Percentiles rank a stretch among this genome's conserved stretches.
These are phyloP conservation scores for Micropoecilia bifurca DNA, from an alignment of 2,797 vertebrate genomes.

Conservation along the genomic window DNA sequence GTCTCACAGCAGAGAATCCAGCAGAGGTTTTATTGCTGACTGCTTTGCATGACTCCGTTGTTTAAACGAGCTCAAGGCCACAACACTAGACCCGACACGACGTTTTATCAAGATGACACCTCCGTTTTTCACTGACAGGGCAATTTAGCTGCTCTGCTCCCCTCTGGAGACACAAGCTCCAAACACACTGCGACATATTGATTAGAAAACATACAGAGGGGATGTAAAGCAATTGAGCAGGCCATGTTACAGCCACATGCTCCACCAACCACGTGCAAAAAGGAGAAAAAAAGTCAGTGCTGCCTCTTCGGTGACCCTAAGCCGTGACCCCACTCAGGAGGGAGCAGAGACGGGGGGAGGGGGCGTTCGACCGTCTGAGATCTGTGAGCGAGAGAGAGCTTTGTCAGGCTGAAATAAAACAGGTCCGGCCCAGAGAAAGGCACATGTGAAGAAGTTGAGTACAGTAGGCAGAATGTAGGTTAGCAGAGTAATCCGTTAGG, in stretches of 20 bases:
- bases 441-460: slow-evolving; percentile 14
- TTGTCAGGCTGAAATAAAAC: slow-evolving; percentile 13
- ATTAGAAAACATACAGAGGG: slow-evolving; percentile 23
- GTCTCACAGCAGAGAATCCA: neutral
- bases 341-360: neutral
- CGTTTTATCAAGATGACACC: slow-evolving; percentile 60
- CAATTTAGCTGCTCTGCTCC: slow-evolving; percentile 40
- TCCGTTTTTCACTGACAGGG: neutral
- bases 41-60: neutral
- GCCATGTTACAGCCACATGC: slow-evolving; percentile 3
- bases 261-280: slow-evolving; percentile 12
- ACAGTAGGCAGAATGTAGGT: slow-evolving; percentile 75
- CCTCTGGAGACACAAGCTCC: slow-evolving; percentile 28
- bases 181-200: slow-evolving; percentile 25
- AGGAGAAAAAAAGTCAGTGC: neutral
- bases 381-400: slow-evolving; percentile 43
- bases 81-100: neutral
- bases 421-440: neutral
- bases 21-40: neutral
- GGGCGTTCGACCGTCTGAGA: slow-evolving; percentile 9
- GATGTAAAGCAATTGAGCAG: slow-evolving; percentile 6
- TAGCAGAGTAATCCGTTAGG: slow-evolving; percentile 80
- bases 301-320: slow-evolving; percentile 35
- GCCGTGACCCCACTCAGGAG: slow-evolving; percentile 26
- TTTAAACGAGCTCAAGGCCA: slow-evolving; percentile 24